phyloP scores from a whole-genome alignment of 2,888 invertebrate genomes.

The Spodoptera picta region DNA sequence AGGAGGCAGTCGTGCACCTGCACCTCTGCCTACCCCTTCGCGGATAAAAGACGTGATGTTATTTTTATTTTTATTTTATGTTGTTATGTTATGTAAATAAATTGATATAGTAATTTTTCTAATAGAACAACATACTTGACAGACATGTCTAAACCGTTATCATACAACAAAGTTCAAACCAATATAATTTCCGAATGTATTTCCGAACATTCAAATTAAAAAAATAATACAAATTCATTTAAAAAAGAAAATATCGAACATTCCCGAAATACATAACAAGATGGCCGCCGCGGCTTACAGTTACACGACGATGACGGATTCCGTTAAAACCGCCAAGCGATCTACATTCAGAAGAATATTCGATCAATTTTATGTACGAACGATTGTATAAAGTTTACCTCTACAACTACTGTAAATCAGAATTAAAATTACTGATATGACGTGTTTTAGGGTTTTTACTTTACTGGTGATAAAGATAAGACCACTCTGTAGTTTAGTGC shows the following conservation, averaged over 20 bases:
- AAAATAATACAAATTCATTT: slow-evolving; percentile 10
- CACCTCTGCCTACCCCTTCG: too few relatives aligned
- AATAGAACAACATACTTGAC: too few relatives aligned
- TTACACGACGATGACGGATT: slow-evolving; percentile 34
- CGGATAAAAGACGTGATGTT: too few relatives aligned
- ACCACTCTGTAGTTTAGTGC: background rate
- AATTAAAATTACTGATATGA: slow-evolving; percentile 34
- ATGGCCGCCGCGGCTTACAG: slow-evolving; percentile 26
- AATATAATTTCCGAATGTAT: too few relatives aligned
- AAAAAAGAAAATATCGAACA: slow-evolving; percentile 16
- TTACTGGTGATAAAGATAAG: slow-evolving; percentile 28
- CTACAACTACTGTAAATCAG: slow-evolving; percentile 30
- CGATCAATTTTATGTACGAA: slow-evolving; percentile 37
- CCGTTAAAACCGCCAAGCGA: slow-evolving; percentile 42
- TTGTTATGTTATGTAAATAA: too few relatives aligned
- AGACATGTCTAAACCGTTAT: too few relatives aligned
- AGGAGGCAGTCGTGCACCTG: too few relatives aligned
- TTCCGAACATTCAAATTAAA: too few relatives aligned
- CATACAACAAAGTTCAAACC: too few relatives aligned
- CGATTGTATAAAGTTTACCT: slow-evolving; percentile 24
- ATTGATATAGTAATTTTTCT: too few relatives aligned
- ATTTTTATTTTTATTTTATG: too few relatives aligned
- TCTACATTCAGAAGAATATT: slow-evolving; percentile 29
- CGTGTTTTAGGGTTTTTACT: slow-evolving; percentile 11
- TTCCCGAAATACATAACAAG: slow-evolving; percentile 25